A percentile compares a stretch with the other conserved stretches of the same genome.
phyloP scores from a whole-genome alignment of 1,140 invertebrate species.

The Ganaspis sp. region DNA sequence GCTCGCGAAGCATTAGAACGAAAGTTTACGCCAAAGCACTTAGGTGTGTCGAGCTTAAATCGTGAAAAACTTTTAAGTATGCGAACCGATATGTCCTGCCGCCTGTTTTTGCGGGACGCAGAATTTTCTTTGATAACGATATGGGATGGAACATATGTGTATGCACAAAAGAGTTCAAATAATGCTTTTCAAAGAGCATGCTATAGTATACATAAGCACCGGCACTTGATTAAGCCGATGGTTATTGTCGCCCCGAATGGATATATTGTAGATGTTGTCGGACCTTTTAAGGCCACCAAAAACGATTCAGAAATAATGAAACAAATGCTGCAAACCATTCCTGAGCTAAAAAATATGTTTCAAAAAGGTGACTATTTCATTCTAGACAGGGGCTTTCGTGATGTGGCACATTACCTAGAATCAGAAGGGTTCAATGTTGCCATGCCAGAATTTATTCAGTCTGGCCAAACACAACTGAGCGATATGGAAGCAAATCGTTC shows the following conservation, averaged over 20 bases:
- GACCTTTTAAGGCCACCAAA: constrained; percentile 47
- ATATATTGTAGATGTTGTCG: constrained; percentile 55
- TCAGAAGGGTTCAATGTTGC: constrained; percentile 11
- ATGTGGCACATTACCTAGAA: constrained; percentile 20
- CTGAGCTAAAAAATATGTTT: constrained; percentile 30
- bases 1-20: not conserved
- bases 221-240: no score
- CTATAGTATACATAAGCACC: no score
- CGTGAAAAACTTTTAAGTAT: no score
- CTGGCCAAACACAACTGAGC: not conserved
- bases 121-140: no score
- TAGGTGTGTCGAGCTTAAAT: not conserved
- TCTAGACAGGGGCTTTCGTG: constrained; percentile 33
- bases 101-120: no score
- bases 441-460: constrained; percentile 47
- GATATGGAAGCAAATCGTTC: not conserved
- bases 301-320: constrained; percentile 57
- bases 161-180: not conserved
- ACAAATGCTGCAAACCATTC: constrained; percentile 36
- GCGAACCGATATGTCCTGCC: no score
- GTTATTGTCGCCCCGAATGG: constrained; percentile 39
- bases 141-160: no score
- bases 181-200: not conserved
- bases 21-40: not conserved
- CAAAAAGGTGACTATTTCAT: constrained; percentile 45